phyloP scores from a whole-genome alignment of 1,140 invertebrate species.

The Nebria ingens region DNA sequence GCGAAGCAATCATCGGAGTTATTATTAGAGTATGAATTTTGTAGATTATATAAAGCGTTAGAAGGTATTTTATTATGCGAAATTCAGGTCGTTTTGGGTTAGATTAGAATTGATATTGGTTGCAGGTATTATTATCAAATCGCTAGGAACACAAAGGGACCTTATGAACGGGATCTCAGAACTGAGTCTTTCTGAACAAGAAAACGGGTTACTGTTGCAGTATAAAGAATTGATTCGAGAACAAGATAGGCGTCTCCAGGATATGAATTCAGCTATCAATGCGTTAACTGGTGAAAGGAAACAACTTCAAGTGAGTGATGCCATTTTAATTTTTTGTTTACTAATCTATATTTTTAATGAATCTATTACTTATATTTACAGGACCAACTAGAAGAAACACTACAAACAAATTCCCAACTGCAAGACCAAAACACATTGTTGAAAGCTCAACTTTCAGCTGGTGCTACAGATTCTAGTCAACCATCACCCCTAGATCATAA shows the following conservation, averaged over 20 bases:
- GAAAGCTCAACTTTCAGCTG: constrained; percentile 56
- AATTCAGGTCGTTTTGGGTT: too few relatives aligned
- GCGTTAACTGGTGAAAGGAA: background rate
- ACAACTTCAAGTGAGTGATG: background rate
- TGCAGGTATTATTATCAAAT: constrained; percentile 43
- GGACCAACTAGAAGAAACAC: constrained; percentile 58
- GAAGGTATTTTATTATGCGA: constrained; percentile 40
- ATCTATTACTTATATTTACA: constrained; percentile 29
- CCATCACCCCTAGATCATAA: background rate
- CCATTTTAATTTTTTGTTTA: too few relatives aligned
- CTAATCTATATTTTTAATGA: too few relatives aligned
- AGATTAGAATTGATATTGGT: constrained; percentile 2
- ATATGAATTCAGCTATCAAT: constrained; percentile 33
- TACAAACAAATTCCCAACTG: constrained; percentile 60
- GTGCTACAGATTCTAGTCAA: constrained; percentile 21
- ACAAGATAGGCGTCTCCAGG: constrained; percentile 66
- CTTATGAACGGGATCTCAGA: constrained; percentile 41
- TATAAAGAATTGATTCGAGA: constrained; percentile 87
- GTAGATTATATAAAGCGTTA: constrained; percentile 69
- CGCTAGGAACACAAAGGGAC: constrained; percentile 38
- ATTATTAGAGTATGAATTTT: constrained; percentile 93
- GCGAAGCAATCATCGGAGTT: constrained; percentile 68
- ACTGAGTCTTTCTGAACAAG: constrained; percentile 41
- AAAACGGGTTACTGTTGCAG: constrained; percentile 53
- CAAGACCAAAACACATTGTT: constrained; percentile 81